Conservation (phyloP, 2,888 invertebrate species). For the Drosophila formosana region DNA sequence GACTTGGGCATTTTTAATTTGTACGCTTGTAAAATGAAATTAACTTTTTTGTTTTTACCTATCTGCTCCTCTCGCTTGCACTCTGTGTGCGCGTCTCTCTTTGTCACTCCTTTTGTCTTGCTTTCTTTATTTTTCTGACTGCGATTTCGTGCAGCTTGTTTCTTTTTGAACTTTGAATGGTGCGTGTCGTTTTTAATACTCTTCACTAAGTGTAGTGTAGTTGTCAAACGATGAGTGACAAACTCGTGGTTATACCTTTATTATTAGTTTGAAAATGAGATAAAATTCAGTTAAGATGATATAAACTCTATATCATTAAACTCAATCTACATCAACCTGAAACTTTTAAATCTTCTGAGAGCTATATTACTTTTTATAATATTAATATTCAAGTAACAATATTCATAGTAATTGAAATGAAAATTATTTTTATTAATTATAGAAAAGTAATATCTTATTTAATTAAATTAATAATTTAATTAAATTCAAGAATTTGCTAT, state of each 20-base stretch:
- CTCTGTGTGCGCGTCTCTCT: slow-evolving; percentile 1
- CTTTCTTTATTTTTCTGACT: slow-evolving; percentile 24
- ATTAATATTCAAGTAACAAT: no score
- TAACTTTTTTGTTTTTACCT: slow-evolving; percentile 54
- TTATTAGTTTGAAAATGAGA: neutral
- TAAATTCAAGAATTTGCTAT: no score
- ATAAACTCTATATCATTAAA: no score
- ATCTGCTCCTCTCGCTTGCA: slow-evolving; percentile 18
- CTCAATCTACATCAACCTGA: no score
- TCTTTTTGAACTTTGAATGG: slow-evolving; percentile 78
- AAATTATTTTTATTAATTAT: no score
- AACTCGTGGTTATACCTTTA: neutral
- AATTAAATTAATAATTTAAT: no score
- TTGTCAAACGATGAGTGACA: neutral
- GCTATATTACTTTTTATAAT: no score
- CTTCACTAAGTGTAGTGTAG: neutral
- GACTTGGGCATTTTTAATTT: slow-evolving; percentile 81
- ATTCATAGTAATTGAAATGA: no score
- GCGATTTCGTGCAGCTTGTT: slow-evolving; percentile 80
- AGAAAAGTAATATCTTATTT: no score
- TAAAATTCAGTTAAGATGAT: no score
- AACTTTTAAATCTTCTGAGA: no score
- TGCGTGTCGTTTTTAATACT: slow-evolving; percentile 65
- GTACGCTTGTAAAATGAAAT: slow-evolving; percentile 80
- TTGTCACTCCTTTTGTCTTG: neutral